Percentiles rank a stretch among this genome's conserved stretches.
Conservation (phyloP, 2,797 vertebrate genomes). For the Natrix natrix region DNA sequence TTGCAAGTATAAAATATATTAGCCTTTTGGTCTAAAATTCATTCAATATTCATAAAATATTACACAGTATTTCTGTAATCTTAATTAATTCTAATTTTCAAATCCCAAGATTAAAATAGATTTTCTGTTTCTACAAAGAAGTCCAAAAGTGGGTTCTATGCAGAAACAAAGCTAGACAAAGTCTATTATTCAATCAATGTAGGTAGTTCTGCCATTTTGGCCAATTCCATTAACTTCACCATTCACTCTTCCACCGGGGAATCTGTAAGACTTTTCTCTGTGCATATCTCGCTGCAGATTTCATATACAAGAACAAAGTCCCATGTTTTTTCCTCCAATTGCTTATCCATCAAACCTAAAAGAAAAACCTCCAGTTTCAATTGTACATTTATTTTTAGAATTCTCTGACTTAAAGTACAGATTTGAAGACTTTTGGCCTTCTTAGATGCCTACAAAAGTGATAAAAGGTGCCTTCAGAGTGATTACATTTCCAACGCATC, state of each 20-base stretch:
- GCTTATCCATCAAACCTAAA: not conserved
- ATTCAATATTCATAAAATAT: not conserved
- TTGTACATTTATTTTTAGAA: not conserved
- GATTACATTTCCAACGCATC: not conserved
- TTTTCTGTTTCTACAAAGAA: not conserved
- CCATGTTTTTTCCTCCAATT: not conserved
- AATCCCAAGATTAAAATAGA: not conserved
- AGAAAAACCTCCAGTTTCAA: not conserved
- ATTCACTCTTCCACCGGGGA: not conserved
- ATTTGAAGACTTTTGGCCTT: not conserved
- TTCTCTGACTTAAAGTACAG: not conserved
- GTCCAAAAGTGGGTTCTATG: not conserved
- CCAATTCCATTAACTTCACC: not conserved
- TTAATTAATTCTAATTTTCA: not conserved
- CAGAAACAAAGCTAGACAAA: not conserved
- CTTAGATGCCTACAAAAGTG: not conserved
- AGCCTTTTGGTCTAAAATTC: not conserved
- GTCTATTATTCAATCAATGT: not conserved
- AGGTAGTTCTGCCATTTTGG: not conserved
- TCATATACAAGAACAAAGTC: not conserved
- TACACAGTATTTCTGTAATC: not conserved
- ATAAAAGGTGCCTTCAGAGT: not conserved
- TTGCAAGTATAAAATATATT: not conserved
- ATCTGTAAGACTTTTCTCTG: not conserved
- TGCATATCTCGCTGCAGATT: not conserved